Conservation (phyloP, 2,113 vertebrate species). For the Asarcornis scutulata region DNA sequence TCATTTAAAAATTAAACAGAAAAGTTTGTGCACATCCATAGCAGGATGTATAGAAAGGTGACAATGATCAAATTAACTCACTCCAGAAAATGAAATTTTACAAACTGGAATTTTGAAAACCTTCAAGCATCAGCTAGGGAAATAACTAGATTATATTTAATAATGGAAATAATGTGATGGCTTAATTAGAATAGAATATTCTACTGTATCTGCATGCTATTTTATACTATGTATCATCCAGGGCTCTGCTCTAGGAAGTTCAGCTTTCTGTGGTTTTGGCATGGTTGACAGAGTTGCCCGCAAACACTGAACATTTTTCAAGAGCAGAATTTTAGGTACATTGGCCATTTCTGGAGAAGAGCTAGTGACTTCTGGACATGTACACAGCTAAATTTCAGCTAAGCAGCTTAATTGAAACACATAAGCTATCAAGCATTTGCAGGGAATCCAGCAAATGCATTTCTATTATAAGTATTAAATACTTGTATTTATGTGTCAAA, state of each 20-base stretch:
- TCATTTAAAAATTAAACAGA: not conserved
- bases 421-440: slow-evolving; percentile 23
- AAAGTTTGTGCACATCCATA: not conserved
- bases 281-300: not conserved
- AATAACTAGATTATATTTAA: not conserved
- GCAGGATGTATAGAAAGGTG: not conserved
- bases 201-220: not conserved
- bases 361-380: slow-evolving; percentile 21
- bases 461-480: slow-evolving; percentile 25
- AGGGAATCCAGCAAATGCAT: slow-evolving; percentile 6
- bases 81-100: not conserved
- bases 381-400: slow-evolving; percentile 32
- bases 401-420: slow-evolving; percentile 35
- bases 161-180: not conserved
- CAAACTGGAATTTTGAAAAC: not conserved
- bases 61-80: not conserved
- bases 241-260: not conserved
- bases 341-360: not conserved
- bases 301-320: slow-evolving; percentile 29
- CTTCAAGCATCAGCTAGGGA: not conserved
- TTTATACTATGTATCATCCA: not conserved
- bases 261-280: not conserved
- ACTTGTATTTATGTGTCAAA: slow-evolving; percentile 28
- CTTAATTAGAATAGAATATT: not conserved
- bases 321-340: slow-evolving; percentile 55